Conservation (phyloP, 2,113 vertebrate genomes). For the Zapus hudsonius region DNA sequence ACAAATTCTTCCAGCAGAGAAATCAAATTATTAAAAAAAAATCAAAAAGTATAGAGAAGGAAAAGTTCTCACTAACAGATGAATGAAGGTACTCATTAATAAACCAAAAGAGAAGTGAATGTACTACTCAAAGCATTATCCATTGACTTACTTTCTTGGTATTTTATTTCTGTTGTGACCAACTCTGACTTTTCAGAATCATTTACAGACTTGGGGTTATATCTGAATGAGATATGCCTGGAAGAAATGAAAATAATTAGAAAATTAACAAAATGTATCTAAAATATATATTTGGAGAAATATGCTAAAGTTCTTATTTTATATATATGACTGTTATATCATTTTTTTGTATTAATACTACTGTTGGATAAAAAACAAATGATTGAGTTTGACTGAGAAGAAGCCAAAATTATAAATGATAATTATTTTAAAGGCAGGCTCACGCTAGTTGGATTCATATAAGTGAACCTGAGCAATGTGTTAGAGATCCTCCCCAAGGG, state of each 20-base stretch:
- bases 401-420: not conserved
- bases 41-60: not conserved
- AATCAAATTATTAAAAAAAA: slow-evolving; percentile 17
- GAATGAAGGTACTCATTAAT: not conserved
- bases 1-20: slow-evolving; percentile 21
- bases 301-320: not conserved
- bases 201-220: not conserved
- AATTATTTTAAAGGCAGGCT: not conserved
- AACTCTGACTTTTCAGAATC: slow-evolving; percentile 34
- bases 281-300: slow-evolving; percentile 30
- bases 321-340: not conserved
- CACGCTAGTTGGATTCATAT: no score
- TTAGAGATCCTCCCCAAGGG: no score
- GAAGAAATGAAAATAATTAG: slow-evolving; percentile 57
- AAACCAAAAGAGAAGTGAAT: slow-evolving; percentile 4
- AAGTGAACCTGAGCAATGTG: no score
- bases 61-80: not conserved
- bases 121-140: slow-evolving; percentile 26
- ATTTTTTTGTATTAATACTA: not conserved
- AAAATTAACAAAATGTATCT: slow-evolving; percentile 23
- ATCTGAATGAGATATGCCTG: slow-evolving; percentile 40
- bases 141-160: slow-evolving; percentile 46
- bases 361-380: not conserved
- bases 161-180: slow-evolving; percentile 15
- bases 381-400: not conserved